A percentile compares a stretch with the other conserved stretches of the same genome.
Conservation (phyloP, 1,140 invertebrate genomes). For the Hirudo medicinalis region DNA sequence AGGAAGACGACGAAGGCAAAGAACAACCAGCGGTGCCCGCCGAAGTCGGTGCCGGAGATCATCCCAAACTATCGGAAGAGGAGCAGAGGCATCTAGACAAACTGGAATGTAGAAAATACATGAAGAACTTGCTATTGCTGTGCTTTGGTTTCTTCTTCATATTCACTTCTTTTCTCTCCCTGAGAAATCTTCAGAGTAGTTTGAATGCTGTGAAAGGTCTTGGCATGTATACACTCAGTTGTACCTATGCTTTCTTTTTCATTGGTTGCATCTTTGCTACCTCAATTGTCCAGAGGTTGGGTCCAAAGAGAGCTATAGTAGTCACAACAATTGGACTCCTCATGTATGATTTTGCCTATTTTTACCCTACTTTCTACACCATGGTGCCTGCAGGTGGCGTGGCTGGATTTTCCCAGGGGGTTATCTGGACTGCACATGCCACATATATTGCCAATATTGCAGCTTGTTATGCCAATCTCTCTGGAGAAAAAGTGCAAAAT, state of each 20-base stretch:
- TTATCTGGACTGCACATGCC: conserved; percentile 31
- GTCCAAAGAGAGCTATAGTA: conserved; percentile 27
- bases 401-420: conserved; percentile 28
- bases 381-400: conserved; percentile 28
- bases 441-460: conserved; percentile 31
- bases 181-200: conserved; percentile 36
- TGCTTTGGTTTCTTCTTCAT: conserved; percentile 27
- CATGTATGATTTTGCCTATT: conserved; percentile 29
- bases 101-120: conserved; percentile 15
- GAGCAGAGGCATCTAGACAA: conserved; percentile 6
- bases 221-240: conserved; percentile 46
- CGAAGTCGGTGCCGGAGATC: not conserved
- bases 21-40: not conserved
- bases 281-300: conserved; percentile 28
- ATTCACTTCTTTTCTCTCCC: conserved; percentile 28
- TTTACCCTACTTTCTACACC: conserved; percentile 30
- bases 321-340: conserved; percentile 25
- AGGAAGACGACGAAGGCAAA: conserved; percentile 10
- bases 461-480: conserved; percentile 26
- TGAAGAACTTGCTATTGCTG: conserved; percentile 21
- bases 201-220: conserved; percentile 29
- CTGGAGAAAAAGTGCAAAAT: conserved; percentile 26
- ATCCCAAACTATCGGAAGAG: not conserved
- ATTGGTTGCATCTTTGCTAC: conserved; percentile 31
- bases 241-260: conserved; percentile 66